A percentile compares a stretch with the other conserved stretches of the same genome.
phyloP scores from a whole-genome alignment of 2,888 invertebrate genomes.

The Branchinecta sandiegonensis region DNA sequence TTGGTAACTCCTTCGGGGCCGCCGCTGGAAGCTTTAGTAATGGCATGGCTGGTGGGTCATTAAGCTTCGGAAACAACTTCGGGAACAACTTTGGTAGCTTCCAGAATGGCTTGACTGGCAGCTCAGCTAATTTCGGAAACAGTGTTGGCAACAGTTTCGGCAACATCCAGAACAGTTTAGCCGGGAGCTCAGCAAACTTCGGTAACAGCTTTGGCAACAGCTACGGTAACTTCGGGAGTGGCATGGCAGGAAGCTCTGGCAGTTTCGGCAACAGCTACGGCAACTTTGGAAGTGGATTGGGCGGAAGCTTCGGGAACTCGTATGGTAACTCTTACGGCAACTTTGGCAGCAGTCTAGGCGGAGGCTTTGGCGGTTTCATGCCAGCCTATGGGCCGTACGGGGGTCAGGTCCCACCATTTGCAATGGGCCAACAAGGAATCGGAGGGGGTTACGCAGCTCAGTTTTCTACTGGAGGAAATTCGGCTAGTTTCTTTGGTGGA shows the following conservation, averaged over 20 bases:
- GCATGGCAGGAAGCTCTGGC: not conserved
- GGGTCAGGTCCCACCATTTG: slow-evolving; percentile 8
- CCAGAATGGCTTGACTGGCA: not conserved
- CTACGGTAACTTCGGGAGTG: not conserved
- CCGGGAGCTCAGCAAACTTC: not conserved
- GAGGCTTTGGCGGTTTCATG: not conserved
- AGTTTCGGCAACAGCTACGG: not conserved
- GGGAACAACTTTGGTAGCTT: not conserved
- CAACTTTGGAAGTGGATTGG: not conserved
- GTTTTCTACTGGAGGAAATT: not conserved
- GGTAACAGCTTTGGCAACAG: not conserved
- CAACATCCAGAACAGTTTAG: not conserved
- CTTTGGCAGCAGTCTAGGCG: not conserved
- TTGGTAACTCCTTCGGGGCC: not conserved
- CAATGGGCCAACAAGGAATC: not conserved
- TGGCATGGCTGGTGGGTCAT: not conserved
- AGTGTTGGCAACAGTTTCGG: not conserved
- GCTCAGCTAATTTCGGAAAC: not conserved
- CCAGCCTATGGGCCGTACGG: not conserved
- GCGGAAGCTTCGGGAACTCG: not conserved
- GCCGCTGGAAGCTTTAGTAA: not conserved
- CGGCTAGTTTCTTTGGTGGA: not conserved
- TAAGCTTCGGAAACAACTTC: not conserved
- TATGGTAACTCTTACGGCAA: not conserved
- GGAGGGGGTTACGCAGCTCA: slow-evolving; percentile 14